phyloP scores from a whole-genome alignment of 2,888 invertebrate genomes.

The Pemphredon lugubris region DNA sequence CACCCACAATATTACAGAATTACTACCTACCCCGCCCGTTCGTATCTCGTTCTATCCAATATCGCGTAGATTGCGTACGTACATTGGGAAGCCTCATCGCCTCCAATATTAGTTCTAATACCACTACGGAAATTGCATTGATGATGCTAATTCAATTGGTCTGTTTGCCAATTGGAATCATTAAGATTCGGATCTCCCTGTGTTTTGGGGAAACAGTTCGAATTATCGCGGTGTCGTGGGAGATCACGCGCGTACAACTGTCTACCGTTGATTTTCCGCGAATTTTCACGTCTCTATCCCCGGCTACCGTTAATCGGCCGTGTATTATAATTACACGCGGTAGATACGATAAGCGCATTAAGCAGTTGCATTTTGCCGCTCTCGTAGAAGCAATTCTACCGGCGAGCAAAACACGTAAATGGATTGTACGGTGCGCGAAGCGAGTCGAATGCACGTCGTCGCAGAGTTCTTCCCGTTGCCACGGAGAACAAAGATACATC shows the following conservation, averaged over 20 bases:
- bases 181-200: slow-evolving; percentile 27
- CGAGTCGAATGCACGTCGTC: too few relatives aligned
- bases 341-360: too few relatives aligned
- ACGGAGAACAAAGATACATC: slow-evolving; percentile 19
- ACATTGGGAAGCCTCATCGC: slow-evolving; percentile 60
- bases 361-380: too few relatives aligned
- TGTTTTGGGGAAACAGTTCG: slow-evolving; percentile 11
- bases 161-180: slow-evolving; percentile 59
- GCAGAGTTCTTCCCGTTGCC: slow-evolving; percentile 12
- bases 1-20: slow-evolving; percentile 73
- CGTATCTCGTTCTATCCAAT: slow-evolving; percentile 65
- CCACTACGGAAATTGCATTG: slow-evolving; percentile 71
- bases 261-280: too few relatives aligned
- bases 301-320: too few relatives aligned
- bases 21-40: slow-evolving; percentile 64
- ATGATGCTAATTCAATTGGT: slow-evolving; percentile 73
- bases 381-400: too few relatives aligned
- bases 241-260: too few relatives aligned
- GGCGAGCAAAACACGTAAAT: too few relatives aligned
- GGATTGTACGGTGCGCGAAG: too few relatives aligned
- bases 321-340: too few relatives aligned
- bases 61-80: slow-evolving; percentile 62
- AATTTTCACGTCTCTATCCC: too few relatives aligned
- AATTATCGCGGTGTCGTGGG: background rate
- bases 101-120: slow-evolving; percentile 72